Evolutionary conservation across 2,888 invertebrate genomes (phyloP).

Genomic region (Lasioglossum marginatum): DNA sequence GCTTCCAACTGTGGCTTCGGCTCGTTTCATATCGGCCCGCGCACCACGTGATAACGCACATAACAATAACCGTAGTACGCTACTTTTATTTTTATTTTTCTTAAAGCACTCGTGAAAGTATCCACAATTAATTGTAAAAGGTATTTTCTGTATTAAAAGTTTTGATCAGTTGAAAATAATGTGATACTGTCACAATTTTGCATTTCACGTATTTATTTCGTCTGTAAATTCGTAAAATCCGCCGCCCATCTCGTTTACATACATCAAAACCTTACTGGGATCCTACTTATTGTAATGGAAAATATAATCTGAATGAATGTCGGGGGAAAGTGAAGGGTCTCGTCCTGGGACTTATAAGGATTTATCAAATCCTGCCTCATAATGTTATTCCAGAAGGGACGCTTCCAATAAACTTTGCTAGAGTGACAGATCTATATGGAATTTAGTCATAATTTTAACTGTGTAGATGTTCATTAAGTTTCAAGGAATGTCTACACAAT

Average conservation of each 20-base stretch:
- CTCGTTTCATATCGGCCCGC: not conserved
- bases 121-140: no score
- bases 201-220: not conserved
- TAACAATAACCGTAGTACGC: not conserved
- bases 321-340: not conserved
- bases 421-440: not conserved
- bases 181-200: no score
- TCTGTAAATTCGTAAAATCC: not conserved
- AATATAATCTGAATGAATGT: not conserved
- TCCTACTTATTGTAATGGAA: not conserved
- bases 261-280: not conserved
- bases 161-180: no score
- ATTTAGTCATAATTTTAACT: not conserved
- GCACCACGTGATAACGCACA: not conserved
- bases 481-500: no score
- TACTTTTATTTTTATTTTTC: no score
- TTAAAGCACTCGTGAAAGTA: no score
- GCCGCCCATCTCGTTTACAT: not conserved
- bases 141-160: no score
- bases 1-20: not conserved
- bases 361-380: not conserved
- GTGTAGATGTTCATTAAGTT: not conserved
- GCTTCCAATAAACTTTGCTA: not conserved
- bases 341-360: not conserved
- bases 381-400: not conserved